Percentiles rank a stretch among this genome's conserved stretches.
These are phyloP conservation scores for Piaya cayana DNA, from an alignment of 2,113 vertebrate species.

Conservation along the genomic window DNA sequence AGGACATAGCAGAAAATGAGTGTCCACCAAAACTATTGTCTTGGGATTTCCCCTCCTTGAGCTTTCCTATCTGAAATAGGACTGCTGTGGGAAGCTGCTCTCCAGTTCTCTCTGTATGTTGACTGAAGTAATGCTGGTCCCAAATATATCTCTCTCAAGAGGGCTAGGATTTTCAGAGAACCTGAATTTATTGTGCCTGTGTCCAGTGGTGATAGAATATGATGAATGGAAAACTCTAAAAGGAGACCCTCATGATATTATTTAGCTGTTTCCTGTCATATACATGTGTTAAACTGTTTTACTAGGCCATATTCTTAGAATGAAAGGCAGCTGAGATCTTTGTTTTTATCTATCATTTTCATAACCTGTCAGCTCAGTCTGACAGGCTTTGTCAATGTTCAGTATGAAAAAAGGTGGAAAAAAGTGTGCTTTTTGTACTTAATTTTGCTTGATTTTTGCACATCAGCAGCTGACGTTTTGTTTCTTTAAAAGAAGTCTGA, in stretches of 20 bases:
- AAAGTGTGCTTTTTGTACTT: not conserved
- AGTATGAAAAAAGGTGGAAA: not conserved
- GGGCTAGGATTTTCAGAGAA: not conserved
- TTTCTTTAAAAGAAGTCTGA: not conserved
- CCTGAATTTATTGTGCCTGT: not conserved
- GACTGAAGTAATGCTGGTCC: not conserved
- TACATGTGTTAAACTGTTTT: not conserved
- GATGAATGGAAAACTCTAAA: not conserved
- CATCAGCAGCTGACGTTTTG: not conserved
- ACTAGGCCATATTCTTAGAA: not conserved
- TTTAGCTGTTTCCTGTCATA: not conserved
- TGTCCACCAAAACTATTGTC: not conserved
- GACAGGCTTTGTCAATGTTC: not conserved
- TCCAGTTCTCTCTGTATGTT: not conserved
- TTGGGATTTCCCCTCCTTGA: not conserved
- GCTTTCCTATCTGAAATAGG: not conserved
- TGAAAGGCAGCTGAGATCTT: not conserved
- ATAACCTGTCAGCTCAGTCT: not conserved
- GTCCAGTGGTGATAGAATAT: not conserved
- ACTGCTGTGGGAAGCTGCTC: not conserved
- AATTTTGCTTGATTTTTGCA: not conserved
- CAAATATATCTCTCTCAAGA: not conserved
- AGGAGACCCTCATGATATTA: not conserved
- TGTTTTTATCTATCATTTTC: not conserved
- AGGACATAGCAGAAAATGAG: not conserved